These are phyloP conservation scores for Actenoides hombroni DNA, from an alignment of 2,113 vertebrate genomes.

Conservation along the genomic window DNA sequence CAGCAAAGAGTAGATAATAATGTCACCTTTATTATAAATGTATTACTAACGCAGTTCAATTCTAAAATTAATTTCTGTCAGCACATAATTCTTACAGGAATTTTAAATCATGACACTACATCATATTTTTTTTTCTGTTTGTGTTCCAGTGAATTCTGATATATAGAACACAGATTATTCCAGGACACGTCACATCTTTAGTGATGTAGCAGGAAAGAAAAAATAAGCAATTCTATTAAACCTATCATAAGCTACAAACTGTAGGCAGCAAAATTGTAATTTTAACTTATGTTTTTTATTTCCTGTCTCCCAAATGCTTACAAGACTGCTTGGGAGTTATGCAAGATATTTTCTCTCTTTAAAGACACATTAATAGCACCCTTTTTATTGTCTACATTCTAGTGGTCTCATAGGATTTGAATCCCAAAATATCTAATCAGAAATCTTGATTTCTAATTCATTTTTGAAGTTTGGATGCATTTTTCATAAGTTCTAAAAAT, in stretches of 20 bases:
- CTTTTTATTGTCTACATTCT: slow-evolving; percentile 12
- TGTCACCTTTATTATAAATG: neutral
- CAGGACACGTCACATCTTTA: neutral
- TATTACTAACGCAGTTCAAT: neutral
- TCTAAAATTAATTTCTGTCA: neutral
- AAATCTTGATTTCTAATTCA: slow-evolving; percentile 75
- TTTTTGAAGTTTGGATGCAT: slow-evolving; percentile 78
- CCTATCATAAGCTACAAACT: neutral
- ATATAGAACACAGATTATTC: neutral
- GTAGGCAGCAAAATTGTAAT: neutral
- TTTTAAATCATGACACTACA: neutral
- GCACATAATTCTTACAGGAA: neutral
- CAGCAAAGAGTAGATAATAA: neutral
- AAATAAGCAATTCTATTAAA: neutral
- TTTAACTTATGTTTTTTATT: neutral
- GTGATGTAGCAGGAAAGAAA: neutral
- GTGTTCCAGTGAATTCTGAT: neutral
- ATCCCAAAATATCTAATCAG: slow-evolving; percentile 70
- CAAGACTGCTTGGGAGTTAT: neutral
- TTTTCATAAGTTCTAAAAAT: slow-evolving; percentile 79
- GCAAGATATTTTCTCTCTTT: neutral
- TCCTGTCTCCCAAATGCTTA: neutral
- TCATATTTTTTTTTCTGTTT: neutral
- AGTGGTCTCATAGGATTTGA: slow-evolving; percentile 39
- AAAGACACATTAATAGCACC: slow-evolving; percentile 37